Evolutionary conservation across 2,797 vertebrate species (phyloP), one percentile per base, ranked within the genome.

Genomic region (Pseudocheirus occidentalis): DNA sequence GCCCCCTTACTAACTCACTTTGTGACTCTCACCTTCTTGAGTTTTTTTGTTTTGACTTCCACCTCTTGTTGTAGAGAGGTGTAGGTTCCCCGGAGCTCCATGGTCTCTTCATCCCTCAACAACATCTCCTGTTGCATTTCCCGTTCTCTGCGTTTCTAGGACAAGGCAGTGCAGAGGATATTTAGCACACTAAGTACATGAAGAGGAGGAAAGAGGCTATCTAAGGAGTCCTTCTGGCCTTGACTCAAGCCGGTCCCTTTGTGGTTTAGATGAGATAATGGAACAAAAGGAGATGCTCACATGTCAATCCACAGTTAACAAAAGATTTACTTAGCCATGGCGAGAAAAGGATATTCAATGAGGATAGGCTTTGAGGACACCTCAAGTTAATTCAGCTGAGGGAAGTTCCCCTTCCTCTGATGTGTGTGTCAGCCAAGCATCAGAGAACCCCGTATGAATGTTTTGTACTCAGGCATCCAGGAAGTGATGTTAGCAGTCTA

Each of bases 41-140:
- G 99, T 97, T 99, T 99, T 98, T 99, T 99, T 97, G 99, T 99
- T 98, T 99, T 99, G 59, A 99, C 99, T 97, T 99, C 99, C 96
- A 99, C 99, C 98, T 99, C 99, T 98, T 99, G 99, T 98, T 99
- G 99, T 98, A 99, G 98, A 94, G 99, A 99, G 0, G 99, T 99
- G 98, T 99, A 99, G 0, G 99, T 99, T 96, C 99, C 99, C 87
- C 98, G 99, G 96, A 99, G 99, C 97, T 99, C 99, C 98, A 99
- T 98, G 5, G 99, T 99, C 98, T 99, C 99, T 98, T 99, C 99
- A 0, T 99, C 99, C 95, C 99, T 99, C 94, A 99, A 97, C 98
- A 99, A 96, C 99, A 99, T 98, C 99, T 99, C 99, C 98, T 99
- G 99, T 98, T 99, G 99, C 96, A 99, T 99, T 97, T 99, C 99